Percentiles rank a stretch among this genome's conserved stretches.
Conservation (phyloP, 2,888 invertebrate species). For the Drosophila recens region DNA sequence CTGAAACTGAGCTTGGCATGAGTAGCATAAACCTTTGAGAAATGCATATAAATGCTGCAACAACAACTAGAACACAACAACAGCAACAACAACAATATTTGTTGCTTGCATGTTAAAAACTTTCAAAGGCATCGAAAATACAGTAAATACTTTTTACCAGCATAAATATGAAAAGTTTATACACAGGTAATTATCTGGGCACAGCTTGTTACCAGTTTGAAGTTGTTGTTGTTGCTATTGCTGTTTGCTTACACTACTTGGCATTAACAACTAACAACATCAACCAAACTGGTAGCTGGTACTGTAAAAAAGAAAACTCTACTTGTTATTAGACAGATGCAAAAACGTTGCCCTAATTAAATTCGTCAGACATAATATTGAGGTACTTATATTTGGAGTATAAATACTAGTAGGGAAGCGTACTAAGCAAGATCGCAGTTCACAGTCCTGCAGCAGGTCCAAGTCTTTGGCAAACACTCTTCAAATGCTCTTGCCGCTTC, state of each 20-base stretch:
- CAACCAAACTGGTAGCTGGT: conserved; percentile 12
- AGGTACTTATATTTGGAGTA: conserved; percentile 12
- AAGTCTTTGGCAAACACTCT: conserved; percentile 64
- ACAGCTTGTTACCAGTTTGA: conserved; percentile 52
- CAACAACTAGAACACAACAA: conserved; percentile 65
- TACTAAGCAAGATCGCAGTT: neutral
- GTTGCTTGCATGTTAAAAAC: conserved; percentile 47
- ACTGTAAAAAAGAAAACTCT: conserved; percentile 23
- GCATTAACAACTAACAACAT: conserved; percentile 20
- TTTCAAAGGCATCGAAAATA: conserved; percentile 61
- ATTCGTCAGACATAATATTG: conserved; percentile 54
- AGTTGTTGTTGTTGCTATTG: conserved; percentile 14
- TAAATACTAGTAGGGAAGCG: neutral
- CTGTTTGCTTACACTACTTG: conserved; percentile 18
- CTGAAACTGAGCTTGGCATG: conserved; percentile 56
- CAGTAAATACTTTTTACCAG: conserved; percentile 31
- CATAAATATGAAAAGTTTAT: conserved; percentile 68
- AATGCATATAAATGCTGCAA: conserved; percentile 43
- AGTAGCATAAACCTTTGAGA: conserved; percentile 65
- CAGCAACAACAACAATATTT: conserved; percentile 26
- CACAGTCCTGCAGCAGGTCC: conserved; percentile 7
- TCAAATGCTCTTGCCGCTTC: conserved; percentile 45
- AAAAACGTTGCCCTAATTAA: conserved; percentile 61
- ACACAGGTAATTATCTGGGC: conserved; percentile 68
- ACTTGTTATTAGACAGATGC: conserved; percentile 51